Evolutionary conservation across 1,140 invertebrate species (phyloP).

Genomic region (Apis laboriosa): DNA sequence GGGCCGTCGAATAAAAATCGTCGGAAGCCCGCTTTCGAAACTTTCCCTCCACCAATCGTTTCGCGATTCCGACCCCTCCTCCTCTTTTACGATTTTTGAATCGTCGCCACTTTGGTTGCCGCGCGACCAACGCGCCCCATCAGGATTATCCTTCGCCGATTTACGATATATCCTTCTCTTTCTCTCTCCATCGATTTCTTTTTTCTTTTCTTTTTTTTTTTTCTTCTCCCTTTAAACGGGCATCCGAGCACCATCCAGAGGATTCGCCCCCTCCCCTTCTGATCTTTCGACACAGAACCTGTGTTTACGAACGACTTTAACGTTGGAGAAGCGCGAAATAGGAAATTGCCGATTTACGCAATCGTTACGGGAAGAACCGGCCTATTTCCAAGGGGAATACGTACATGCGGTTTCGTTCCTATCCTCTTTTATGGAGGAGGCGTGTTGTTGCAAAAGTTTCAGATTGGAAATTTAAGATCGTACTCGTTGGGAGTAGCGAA

Average conservation of each 20-base stretch:
- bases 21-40: background rate
- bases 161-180: slow-evolving; percentile 41
- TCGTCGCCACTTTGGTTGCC: slow-evolving; percentile 44
- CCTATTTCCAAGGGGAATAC: background rate
- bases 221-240: slow-evolving; percentile 33
- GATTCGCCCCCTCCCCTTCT: background rate
- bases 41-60: background rate
- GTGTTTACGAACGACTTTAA: slow-evolving; percentile 32
- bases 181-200: slow-evolving; percentile 43
- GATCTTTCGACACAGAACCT: slow-evolving; percentile 10
- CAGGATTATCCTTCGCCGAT: slow-evolving; percentile 60
- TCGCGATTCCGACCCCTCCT: slow-evolving; percentile 9
- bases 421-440: background rate
- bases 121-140: slow-evolving; percentile 49
- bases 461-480: slow-evolving; percentile 5
- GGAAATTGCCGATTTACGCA: slow-evolving; percentile 31
- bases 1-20: slow-evolving; percentile 6
- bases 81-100: slow-evolving; percentile 57
- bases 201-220: background rate
- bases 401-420: background rate
- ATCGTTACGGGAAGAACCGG: background rate
- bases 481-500: background rate
- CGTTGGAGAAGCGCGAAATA: background rate
- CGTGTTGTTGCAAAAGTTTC: background rate
- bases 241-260: slow-evolving; percentile 7